These are phyloP conservation scores for Peromyscus melanophrys DNA, from an alignment of 2,797 vertebrate genomes.

Conservation along the genomic window DNA sequence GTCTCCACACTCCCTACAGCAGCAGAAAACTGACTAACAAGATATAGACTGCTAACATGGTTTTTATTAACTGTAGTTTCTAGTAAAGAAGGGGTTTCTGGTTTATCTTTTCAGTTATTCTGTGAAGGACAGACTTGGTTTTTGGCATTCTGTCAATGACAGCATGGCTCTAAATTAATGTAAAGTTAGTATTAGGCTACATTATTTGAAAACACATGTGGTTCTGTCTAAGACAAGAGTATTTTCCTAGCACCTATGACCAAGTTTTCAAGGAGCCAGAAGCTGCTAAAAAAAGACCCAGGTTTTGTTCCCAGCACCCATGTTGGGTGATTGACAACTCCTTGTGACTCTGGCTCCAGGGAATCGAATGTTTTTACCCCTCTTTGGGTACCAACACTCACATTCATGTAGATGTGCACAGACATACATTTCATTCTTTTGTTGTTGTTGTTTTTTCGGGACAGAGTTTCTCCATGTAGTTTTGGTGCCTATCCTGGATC, in stretches of 20 bases:
- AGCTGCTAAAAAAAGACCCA: not conserved
- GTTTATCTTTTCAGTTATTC: not conserved
- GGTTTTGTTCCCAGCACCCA: not conserved
- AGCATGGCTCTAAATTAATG: not conserved
- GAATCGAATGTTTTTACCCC: not conserved
- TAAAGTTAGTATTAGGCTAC: not conserved
- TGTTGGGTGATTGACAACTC: not conserved
- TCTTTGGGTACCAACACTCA: not conserved
- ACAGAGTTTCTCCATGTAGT: too few relatives aligned
- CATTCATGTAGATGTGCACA: not conserved
- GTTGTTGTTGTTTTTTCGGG: too few relatives aligned
- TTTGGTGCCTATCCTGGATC: too few relatives aligned
- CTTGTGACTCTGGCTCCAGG: not conserved
- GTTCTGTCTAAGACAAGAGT: not conserved
- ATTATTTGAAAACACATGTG: not conserved
- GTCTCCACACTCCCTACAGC: not conserved
- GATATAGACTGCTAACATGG: not conserved
- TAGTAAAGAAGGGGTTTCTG: not conserved
- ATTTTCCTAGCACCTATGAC: not conserved
- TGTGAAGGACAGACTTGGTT: not conserved
- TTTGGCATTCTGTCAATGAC: not conserved
- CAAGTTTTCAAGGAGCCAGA: not conserved
- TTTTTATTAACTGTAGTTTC: not conserved
- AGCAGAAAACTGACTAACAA: not conserved
- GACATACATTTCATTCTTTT: too few relatives aligned